These are phyloP conservation scores for Grus americana DNA, from an alignment of 2,113 vertebrate genomes.

Conservation along the genomic window DNA sequence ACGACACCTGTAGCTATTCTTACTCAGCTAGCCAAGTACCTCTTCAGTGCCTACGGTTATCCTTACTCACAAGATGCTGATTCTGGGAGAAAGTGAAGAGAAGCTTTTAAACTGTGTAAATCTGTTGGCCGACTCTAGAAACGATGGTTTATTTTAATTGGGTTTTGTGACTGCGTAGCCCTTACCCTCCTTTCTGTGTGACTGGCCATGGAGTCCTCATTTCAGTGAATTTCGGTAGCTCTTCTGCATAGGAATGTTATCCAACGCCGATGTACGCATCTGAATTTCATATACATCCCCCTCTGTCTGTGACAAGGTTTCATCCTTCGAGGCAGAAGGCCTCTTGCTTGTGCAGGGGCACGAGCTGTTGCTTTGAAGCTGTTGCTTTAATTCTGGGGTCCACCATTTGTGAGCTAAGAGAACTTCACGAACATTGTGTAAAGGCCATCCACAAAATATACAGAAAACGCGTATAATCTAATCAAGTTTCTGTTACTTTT, in stretches of 20 bases:
- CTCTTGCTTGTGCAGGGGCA: background rate
- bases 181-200: background rate
- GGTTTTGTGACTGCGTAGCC: background rate
- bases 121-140: background rate
- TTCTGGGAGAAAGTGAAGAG: background rate
- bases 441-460: background rate
- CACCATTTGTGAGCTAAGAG: background rate
- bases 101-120: background rate
- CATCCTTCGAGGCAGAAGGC: background rate
- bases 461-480: accelerated
- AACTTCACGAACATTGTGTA: background rate
- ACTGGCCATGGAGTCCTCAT: background rate
- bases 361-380: background rate
- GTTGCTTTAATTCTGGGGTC: background rate
- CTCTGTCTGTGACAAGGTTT: background rate
- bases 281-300: background rate
- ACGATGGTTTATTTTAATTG: background rate
- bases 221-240: background rate
- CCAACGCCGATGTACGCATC: background rate
- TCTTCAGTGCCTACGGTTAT: background rate
- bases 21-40: background rate
- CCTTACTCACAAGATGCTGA: background rate
- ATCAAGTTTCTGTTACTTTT: background rate
- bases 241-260: accelerated
- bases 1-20: background rate